Evolutionary conservation across 1,140 invertebrate species (phyloP).

Genomic region (Bombus consobrinus): DNA sequence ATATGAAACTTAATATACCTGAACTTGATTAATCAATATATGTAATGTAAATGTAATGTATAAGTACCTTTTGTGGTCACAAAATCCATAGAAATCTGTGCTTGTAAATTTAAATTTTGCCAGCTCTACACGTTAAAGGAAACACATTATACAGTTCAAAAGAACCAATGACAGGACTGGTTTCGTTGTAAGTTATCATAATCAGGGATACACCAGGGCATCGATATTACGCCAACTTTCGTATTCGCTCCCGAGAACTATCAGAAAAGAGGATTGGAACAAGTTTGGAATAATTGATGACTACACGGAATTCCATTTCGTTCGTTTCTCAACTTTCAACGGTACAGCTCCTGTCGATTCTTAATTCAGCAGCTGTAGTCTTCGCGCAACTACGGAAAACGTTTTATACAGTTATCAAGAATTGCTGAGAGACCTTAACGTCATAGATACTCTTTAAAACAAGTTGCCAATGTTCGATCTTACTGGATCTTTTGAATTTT

Average conservation of each 20-base stretch:
- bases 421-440: not conserved
- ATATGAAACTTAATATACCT: too few species aligned
- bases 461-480: too few species aligned
- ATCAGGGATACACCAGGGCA: not conserved
- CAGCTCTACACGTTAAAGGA: not conserved
- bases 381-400: not conserved
- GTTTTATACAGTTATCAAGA: conserved; percentile 17
- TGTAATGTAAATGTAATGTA: too few species aligned
- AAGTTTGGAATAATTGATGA: conserved; percentile 57
- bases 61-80: not conserved
- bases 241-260: conserved; percentile 20
- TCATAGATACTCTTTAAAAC: not conserved
- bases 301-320: conserved; percentile 53
- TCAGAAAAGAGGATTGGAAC: conserved; percentile 14
- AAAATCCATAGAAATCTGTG: too few species aligned
- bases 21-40: too few species aligned
- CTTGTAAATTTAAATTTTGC: too few species aligned
- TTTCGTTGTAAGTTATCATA: not conserved
- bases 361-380: conserved; percentile 43
- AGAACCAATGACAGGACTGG: not conserved
- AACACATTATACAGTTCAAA: not conserved
- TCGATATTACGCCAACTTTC: conserved; percentile 30
- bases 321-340: conserved; percentile 33
- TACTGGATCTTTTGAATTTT: not conserved
- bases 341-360: conserved; percentile 9